These are phyloP conservation scores for Podocnemis expansa DNA, from an alignment of 2,113 vertebrate genomes.

Conservation along the genomic window DNA sequence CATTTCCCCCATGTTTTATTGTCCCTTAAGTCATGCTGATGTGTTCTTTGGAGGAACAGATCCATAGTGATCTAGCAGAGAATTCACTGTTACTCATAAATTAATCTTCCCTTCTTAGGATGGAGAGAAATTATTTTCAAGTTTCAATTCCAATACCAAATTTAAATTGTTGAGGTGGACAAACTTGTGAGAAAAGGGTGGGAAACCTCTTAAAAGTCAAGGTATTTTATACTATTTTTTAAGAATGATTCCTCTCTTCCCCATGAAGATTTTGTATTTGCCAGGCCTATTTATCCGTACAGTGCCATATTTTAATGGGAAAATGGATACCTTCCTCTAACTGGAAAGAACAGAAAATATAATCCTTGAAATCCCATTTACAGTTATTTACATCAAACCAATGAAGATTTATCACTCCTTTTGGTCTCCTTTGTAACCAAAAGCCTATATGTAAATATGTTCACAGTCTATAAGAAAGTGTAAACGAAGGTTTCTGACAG, in stretches of 20 bases:
- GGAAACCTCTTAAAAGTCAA: neutral
- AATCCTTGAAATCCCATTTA: neutral
- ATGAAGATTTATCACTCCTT: neutral
- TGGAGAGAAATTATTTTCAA: neutral
- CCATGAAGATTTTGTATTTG: neutral
- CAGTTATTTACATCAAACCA: neutral
- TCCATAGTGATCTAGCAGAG: neutral
- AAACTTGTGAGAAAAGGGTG: neutral
- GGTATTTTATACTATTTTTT: neutral
- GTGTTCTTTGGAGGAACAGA: neutral
- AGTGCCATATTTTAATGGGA: neutral
- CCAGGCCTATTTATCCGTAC: neutral
- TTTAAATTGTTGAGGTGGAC: neutral
- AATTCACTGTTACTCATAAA: neutral
- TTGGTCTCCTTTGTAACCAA: slow-evolving; percentile 42
- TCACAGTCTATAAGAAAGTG: slow-evolving; percentile 30
- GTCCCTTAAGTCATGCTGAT: neutral
- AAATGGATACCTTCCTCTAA: neutral
- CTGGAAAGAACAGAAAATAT: neutral
- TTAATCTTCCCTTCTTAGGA: neutral
- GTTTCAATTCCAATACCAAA: neutral
- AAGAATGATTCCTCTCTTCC: neutral
- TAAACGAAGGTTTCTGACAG: slow-evolving; percentile 27
- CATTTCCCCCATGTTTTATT: neutral
- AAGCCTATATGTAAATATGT: slow-evolving; percentile 9